phyloP scores from a whole-genome alignment of 1,140 invertebrate genomes.

The Drosophila suzukii region DNA sequence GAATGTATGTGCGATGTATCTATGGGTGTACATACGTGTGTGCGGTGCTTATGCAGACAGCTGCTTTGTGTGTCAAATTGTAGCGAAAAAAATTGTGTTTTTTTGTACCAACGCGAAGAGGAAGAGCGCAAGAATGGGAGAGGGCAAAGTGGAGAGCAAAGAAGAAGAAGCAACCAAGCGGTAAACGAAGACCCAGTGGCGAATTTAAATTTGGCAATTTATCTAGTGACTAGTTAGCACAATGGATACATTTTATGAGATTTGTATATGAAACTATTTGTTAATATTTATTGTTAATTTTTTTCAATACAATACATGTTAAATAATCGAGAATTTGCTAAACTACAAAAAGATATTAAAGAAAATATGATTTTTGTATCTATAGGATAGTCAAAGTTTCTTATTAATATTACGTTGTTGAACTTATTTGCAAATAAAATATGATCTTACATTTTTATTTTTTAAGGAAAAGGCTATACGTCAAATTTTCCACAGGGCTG shows the following conservation, averaged over 20 bases:
- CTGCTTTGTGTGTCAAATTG: slow-evolving; percentile 67
- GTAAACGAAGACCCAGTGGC: slow-evolving; percentile 20
- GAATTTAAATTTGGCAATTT: slow-evolving; percentile 6
- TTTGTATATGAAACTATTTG: no score
- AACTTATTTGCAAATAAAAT: not conserved
- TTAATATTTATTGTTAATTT: no score
- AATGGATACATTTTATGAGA: no score
- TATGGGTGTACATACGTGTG: slow-evolving; percentile 20
- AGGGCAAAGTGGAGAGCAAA: slow-evolving; percentile 6
- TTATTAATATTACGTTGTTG: no score
- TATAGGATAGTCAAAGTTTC: no score
- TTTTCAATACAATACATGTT: no score
- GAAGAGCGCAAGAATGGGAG: slow-evolving; percentile 20
- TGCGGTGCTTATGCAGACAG: slow-evolving; percentile 56
- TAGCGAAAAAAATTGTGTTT: slow-evolving; percentile 52
- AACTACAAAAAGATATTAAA: no score
- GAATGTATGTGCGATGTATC: slow-evolving; percentile 15
- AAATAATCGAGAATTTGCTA: no score
- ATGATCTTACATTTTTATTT: not conserved
- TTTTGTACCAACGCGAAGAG: slow-evolving; percentile 42
- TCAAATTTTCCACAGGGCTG: slow-evolving; percentile 31
- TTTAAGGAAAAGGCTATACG: no score
- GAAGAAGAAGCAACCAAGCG: slow-evolving; percentile 19
- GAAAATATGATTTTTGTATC: no score
- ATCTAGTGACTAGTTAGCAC: no score